phyloP scores from a whole-genome alignment of 2,888 invertebrate species.

The Exephanes ischioxanthus region DNA sequence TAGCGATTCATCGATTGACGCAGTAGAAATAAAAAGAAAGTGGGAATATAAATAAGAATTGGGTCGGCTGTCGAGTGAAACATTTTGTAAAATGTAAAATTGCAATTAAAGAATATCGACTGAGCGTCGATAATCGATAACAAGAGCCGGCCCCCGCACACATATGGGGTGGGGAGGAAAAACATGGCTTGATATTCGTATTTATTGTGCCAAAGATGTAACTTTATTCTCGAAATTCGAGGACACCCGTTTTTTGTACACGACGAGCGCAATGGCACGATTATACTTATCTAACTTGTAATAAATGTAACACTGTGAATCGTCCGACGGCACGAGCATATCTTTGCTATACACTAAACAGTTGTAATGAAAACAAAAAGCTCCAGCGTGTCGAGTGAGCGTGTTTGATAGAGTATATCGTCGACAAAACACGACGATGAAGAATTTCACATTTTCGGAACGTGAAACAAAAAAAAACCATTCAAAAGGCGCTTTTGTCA shows the following conservation, averaged over 20 bases:
- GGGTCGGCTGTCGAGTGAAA: conserved; percentile 15
- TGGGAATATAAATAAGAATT: conserved; percentile 12
- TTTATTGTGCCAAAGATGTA: conserved; percentile 83
- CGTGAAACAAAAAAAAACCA: conserved; percentile 7
- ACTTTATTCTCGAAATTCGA: conserved; percentile 71
- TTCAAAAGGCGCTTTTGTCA: conserved; percentile 47
- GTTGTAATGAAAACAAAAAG: conserved; percentile 27
- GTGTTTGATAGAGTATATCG: conserved; percentile 13
- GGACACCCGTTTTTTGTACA: conserved; percentile 59
- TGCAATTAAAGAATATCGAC: conserved; percentile 2
- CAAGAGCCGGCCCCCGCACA: conserved; percentile 10
- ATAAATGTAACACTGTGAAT: conserved; percentile 56
- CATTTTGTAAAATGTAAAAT: conserved; percentile 26
- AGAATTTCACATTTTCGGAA: conserved; percentile 27
- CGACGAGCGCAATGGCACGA: conserved; percentile 48
- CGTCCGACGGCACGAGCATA: conserved; percentile 47
- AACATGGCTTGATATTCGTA: conserved; percentile 75
- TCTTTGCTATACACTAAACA: conserved; percentile 34
- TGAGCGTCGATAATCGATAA: conserved; percentile 21
- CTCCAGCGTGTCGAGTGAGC: conserved; percentile 16
- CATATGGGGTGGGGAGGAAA: conserved; percentile 34
- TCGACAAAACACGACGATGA: conserved; percentile 13
- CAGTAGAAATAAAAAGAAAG: conserved; percentile 8
- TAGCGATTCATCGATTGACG: conserved; percentile 10
- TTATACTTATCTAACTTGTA: conserved; percentile 49